A percentile compares a stretch with the other conserved stretches of the same genome.
phyloP scores from a whole-genome alignment of 2,797 vertebrate genomes.

The Neosilurus hyrtlii region DNA sequence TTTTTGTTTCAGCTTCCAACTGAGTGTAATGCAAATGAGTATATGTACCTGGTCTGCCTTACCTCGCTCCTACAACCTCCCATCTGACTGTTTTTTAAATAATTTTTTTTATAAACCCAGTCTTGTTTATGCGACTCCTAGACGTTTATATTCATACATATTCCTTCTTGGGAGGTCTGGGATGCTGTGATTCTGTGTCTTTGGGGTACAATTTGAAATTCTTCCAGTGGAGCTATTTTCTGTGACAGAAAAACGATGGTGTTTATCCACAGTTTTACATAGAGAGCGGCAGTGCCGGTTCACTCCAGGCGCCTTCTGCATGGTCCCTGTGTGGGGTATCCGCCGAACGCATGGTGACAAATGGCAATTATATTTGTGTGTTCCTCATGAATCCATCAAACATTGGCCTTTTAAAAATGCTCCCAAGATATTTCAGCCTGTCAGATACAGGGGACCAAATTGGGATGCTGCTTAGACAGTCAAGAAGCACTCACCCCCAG shows the following conservation, averaged over 20 bases:
- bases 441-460: slow-evolving; percentile 80
- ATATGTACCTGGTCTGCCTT: slow-evolving; percentile 66
- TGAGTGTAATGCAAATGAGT: slow-evolving; percentile 68
- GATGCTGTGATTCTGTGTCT: slow-evolving; percentile 63
- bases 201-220: slow-evolving; percentile 76
- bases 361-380: slow-evolving; percentile 88
- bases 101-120: slow-evolving; percentile 55
- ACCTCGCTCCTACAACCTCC: slow-evolving; percentile 70
- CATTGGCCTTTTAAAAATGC: slow-evolving; percentile 86
- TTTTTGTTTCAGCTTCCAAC: slow-evolving; percentile 50
- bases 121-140: slow-evolving; percentile 74
- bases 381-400: slow-evolving; percentile 86
- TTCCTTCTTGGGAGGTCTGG: slow-evolving; percentile 64
- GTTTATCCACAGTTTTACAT: slow-evolving; percentile 72
- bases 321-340: slow-evolving; percentile 72
- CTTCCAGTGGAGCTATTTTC: slow-evolving; percentile 77
- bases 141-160: slow-evolving; percentile 71
- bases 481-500: slow-evolving; percentile 72
- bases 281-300: slow-evolving; percentile 63
- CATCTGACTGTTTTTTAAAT: slow-evolving; percentile 65
- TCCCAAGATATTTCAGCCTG: slow-evolving; percentile 82
- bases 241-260: slow-evolving; percentile 68
- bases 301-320: slow-evolving; percentile 65
- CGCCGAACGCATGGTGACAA: slow-evolving; percentile 79
- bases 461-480: slow-evolving; percentile 82